Base-by-base conservation (phyloP, 2,797 vertebrate species). In the Notolepis coatsorum region DNA sequence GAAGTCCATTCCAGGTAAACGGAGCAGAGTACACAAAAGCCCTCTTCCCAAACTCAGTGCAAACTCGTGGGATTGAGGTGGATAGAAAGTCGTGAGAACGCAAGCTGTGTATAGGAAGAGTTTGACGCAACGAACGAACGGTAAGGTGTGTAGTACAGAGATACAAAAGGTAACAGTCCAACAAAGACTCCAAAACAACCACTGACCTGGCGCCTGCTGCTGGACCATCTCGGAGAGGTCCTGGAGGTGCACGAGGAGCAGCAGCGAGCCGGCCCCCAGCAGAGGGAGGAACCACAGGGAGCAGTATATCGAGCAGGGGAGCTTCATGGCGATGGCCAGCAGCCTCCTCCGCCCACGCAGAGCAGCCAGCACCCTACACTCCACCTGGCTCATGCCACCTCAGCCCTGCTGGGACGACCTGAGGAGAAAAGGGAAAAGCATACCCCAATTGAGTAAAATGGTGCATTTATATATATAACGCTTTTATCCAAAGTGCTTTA, bases 161-260 rank as follows among this genome's bases (percentile, higher is more conserved):
- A n/a, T n/a, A n/a, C n/a, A n/a, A n/a, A 39, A 39, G 13, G 13
- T 2, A 3, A 39, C 13, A n/a, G 13, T 6, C 2, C 1, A 7
- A 39, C 38, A 39, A 15, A 39, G 13, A 39, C 4, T 13, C 6
- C 38, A 6, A 13, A 6, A 15, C 13, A 38, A 15, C 20, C 10
- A 71, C 91, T 91, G 71, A 96, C 95, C 95, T 95, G 93, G 82
- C 25, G 43, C 77, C 75, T 92, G 93, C 51, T 80, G 93, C 28
- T 88, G 91, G 48, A 85, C 57, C 4, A 90, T 84, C 71, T 95
- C 90, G 2, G 80, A 89, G 65, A 94, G 92, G 72, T 95, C 93
- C 75, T 96, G 94, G 56, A 97, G 90, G 70, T 88, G 90, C 68
- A 93, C 89, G 65, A 96, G 94, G 69, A 97, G 91, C 15, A 96